Evolutionary conservation across 2,888 invertebrate species (phyloP).

Genomic region (Pyrrhosoma nymphula): DNA sequence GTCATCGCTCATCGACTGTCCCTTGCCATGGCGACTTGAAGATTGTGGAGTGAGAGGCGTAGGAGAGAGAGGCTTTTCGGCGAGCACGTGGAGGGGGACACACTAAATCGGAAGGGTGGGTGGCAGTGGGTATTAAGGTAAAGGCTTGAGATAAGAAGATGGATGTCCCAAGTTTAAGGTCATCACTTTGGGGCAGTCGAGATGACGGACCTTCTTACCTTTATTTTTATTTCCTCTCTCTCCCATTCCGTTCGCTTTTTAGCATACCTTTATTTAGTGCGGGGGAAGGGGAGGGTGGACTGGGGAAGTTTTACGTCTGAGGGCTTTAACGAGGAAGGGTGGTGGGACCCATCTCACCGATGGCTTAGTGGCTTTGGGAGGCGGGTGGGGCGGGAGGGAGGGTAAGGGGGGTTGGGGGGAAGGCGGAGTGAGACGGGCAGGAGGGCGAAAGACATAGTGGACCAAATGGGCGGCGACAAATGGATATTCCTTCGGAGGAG

Average conservation of each 20-base stretch:
- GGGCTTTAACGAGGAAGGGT: slow-evolving; percentile 11
- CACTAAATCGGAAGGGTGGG: slow-evolving; percentile 37
- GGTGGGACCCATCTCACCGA: background rate
- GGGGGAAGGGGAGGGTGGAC: background rate
- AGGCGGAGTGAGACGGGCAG: background rate
- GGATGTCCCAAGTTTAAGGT: slow-evolving; percentile 61
- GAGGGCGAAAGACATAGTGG: slow-evolving; percentile 4
- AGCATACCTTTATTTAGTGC: slow-evolving; percentile 36
- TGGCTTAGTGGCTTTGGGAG: slow-evolving; percentile 20
- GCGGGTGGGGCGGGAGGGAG: background rate
- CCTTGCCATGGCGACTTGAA: slow-evolving; percentile 46
- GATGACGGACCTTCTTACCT: slow-evolving; percentile 57
- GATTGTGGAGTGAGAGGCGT: slow-evolving; percentile 43
- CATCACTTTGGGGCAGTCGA: slow-evolving; percentile 57
- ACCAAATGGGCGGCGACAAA: slow-evolving; percentile 59
- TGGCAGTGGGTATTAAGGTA: slow-evolving; percentile 43
- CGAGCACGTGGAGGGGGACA: background rate
- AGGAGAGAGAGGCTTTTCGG: background rate
- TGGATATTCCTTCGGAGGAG: slow-evolving; percentile 24
- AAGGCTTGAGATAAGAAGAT: slow-evolving; percentile 60
- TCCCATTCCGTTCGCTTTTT: background rate
- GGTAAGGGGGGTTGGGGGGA: background rate
- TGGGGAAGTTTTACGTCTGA: slow-evolving; percentile 29
- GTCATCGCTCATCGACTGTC: slow-evolving; percentile 34
- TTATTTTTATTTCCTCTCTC: background rate